A percentile compares a stretch with the other conserved stretches of the same genome.
Conservation (phyloP, 2,113 vertebrate genomes). For the Tursiops truncatus region DNA sequence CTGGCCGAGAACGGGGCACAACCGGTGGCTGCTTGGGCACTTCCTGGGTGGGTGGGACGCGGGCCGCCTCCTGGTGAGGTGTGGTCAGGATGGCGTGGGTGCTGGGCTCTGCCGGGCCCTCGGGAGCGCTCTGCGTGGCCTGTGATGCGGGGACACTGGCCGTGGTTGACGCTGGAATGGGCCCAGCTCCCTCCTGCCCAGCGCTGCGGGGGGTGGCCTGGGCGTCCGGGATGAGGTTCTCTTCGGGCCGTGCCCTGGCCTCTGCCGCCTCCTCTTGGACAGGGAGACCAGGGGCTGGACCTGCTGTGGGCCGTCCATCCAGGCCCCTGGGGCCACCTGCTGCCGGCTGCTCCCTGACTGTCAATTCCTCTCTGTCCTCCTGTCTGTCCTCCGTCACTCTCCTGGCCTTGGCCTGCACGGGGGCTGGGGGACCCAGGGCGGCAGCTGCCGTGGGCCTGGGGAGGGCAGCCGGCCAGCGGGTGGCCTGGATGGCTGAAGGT, state of each 20-base stretch:
- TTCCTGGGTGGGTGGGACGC: slow-evolving; percentile 67
- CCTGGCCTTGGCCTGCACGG: slow-evolving; percentile 48
- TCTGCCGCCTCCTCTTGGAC: slow-evolving; percentile 10
- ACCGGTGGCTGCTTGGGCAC: slow-evolving; percentile 74
- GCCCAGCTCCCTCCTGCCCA: slow-evolving; percentile 9
- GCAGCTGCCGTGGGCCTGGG: slow-evolving; percentile 22
- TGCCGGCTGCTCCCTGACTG: rapidly evolving
- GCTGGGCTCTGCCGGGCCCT: slow-evolving; percentile 67
- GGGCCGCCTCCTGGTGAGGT: slow-evolving; percentile 66
- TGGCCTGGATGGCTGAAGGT: slow-evolving; percentile 72
- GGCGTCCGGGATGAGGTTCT: slow-evolving; percentile 78
- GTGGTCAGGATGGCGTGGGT: slow-evolving; percentile 80
- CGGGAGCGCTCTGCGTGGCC: neutral
- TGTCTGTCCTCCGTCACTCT: slow-evolving; percentile 3
- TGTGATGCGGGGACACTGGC: neutral
- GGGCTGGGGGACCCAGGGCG: slow-evolving; percentile 64
- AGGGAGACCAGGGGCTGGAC: neutral
- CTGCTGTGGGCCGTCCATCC: neutral
- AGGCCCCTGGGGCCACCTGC: neutral
- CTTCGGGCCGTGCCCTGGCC: slow-evolving; percentile 62
- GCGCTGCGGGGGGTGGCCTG: slow-evolving; percentile 70
- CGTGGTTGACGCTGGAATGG: neutral
- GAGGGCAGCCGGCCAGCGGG: neutral
- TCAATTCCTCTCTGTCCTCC: neutral
- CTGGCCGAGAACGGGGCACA: slow-evolving; percentile 68